Percentiles rank a stretch among this genome's conserved stretches.
Evolutionary conservation across 2,113 vertebrate genomes (phyloP).

Genomic region (Protomyctophum bolini): DNA sequence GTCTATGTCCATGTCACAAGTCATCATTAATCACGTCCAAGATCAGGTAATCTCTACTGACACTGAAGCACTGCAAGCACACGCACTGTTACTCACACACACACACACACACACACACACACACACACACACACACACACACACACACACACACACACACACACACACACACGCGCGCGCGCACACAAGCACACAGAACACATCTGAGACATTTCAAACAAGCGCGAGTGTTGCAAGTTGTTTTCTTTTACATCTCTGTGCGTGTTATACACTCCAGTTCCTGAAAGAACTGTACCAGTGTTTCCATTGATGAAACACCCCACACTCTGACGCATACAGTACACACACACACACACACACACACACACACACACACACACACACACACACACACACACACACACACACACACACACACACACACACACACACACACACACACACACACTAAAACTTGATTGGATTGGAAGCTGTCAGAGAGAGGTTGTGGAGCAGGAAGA

Average conservation of each 20-base stretch:
- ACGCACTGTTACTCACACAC: not conserved
- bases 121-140: not conserved
- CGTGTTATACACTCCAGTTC: constrained; percentile 5
- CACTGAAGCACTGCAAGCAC: not conserved
- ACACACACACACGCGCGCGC: not conserved
- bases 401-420: constrained; percentile 34
- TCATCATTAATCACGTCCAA: too few relatives aligned
- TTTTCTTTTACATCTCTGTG: constrained; percentile 9
- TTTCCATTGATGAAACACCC: constrained; percentile 5
- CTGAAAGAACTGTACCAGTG: constrained; percentile 11
- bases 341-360: constrained; percentile 10
- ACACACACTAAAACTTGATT: constrained; percentile 19
- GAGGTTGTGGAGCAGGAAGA: constrained; percentile 67
- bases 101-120: not conserved
- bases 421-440: constrained; percentile 31
- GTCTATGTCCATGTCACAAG: too few relatives aligned
- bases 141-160: constrained; percentile 15
- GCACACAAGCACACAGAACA: not conserved
- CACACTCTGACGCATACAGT: constrained; percentile 8
- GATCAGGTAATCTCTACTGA: too few relatives aligned
- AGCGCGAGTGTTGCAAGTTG: not conserved
- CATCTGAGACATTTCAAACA: constrained; percentile 1
- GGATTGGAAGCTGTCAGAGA: constrained; percentile 55
- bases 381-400: constrained; percentile 4
- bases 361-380: constrained; percentile 5